Evolutionary conservation across 1,140 invertebrate species (phyloP).

Genomic region (Drosophila santomea): DNA sequence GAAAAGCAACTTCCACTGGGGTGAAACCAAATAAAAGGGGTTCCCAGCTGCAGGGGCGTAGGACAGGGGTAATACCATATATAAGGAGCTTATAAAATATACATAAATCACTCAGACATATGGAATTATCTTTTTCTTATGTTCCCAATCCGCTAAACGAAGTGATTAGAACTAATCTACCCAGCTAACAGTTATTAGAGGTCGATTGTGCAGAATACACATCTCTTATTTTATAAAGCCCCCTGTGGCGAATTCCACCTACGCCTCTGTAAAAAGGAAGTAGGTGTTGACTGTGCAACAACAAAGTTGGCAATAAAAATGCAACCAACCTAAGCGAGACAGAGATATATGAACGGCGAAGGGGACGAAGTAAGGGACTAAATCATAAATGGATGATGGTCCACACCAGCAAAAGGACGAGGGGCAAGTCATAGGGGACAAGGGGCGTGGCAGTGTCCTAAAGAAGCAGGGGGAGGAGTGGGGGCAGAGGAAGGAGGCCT

Average conservation of each 20-base stretch:
- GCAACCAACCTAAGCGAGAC: conserved; percentile 30
- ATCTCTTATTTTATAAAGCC: not conserved
- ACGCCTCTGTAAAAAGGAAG: not conserved
- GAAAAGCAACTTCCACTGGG: conserved; percentile 34
- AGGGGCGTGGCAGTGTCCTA: conserved; percentile 6
- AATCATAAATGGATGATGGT: conserved; percentile 66
- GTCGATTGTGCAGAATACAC: no score
- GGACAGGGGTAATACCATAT: not conserved
- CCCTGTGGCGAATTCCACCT: no score
- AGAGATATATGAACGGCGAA: not conserved
- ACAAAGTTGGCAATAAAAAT: conserved; percentile 50
- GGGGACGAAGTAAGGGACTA: conserved; percentile 53
- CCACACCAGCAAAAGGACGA: conserved; percentile 5
- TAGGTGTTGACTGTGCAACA: conserved; percentile 49
- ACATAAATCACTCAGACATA: no score
- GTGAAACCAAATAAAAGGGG: not conserved
- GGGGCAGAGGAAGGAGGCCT: not conserved
- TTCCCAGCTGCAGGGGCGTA: not conserved
- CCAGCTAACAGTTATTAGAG: no score
- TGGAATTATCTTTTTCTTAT: no score
- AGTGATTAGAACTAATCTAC: no score
- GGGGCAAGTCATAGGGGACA: conserved; percentile 4
- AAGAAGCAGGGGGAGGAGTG: not conserved
- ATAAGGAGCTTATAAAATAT: no score
- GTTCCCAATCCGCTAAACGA: no score